phyloP scores from a whole-genome alignment of 2,888 invertebrate genomes.

The Calameuta idolon region DNA sequence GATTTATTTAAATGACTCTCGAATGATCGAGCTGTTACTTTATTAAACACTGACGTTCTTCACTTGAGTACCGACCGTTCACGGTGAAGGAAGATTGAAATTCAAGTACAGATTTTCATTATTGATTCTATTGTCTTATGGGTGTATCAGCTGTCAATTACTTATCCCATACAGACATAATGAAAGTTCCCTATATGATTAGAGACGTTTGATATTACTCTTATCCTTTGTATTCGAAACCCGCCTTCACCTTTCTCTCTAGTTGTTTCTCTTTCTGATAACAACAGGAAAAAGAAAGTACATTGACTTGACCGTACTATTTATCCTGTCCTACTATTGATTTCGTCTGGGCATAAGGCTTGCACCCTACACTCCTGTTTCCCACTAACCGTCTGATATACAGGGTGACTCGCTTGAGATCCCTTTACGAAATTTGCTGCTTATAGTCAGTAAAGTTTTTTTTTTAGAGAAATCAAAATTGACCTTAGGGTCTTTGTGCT shows the following conservation, averaged over 20 bases:
- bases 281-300: constrained; percentile 6
- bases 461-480: no score
- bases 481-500: background rate
- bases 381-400: constrained; percentile 3
- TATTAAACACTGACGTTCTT: background rate
- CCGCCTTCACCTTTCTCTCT: background rate
- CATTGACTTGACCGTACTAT: constrained; percentile 20
- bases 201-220: background rate
- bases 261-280: background rate
- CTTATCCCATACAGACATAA: background rate
- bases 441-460: no score
- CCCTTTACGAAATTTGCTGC: background rate
- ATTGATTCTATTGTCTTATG: background rate
- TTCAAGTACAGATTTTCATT: background rate
- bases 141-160: background rate
- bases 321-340: constrained; percentile 42
- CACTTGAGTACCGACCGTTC: background rate
- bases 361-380: constrained; percentile 20
- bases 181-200: background rate
- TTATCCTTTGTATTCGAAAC: background rate
- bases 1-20: background rate
- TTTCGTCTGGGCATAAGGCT: constrained; percentile 46
- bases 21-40: background rate
- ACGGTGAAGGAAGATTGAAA: background rate
- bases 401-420: constrained; percentile 28